Percentiles rank a stretch among this genome's conserved stretches.
Evolutionary conservation across 2,888 invertebrate genomes (phyloP).

Genomic region (Parelbella ahira): DNA sequence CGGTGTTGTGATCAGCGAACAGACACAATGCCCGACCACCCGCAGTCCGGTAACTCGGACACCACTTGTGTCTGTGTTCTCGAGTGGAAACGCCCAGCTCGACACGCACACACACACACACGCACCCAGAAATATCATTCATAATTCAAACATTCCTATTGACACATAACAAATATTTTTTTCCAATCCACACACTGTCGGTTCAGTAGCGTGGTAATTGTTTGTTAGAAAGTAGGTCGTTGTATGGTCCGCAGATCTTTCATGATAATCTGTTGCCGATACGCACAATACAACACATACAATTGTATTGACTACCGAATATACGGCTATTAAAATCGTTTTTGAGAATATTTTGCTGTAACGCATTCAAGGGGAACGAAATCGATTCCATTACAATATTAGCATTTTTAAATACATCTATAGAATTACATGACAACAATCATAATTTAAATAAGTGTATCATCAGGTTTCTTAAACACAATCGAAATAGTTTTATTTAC

Average conservation of each 20-base stretch:
- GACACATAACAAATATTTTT: constrained; percentile 32
- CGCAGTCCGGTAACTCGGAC: constrained; percentile 48
- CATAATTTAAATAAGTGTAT: no score
- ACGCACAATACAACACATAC: no score
- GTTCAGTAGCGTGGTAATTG: constrained; percentile 48
- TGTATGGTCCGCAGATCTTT: constrained; percentile 55
- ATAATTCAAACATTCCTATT: constrained; percentile 43
- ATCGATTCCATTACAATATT: constrained; percentile 9
- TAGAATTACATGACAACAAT: no score
- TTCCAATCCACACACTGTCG: constrained; percentile 43
- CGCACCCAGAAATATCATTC: constrained; percentile 60
- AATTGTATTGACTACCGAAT: constrained; percentile 29
- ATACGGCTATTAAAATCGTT: constrained; percentile 37
- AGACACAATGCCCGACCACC: constrained; percentile 52
- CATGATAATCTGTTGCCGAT: constrained; percentile 44
- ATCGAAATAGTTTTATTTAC: no score
- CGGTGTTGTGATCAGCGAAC: constrained; percentile 50
- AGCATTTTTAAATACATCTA: neutral
- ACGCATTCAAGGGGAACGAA: constrained; percentile 7
- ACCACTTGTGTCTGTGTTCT: constrained; percentile 51
- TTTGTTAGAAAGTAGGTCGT: constrained; percentile 49
- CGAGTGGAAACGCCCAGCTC: constrained; percentile 52
- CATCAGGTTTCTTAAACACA: no score
- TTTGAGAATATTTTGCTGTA: constrained; percentile 33
- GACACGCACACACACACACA: no score